These are phyloP conservation scores for Macrotis lagotis DNA, from an alignment of 2,113 vertebrate species.

Conservation along the genomic window DNA sequence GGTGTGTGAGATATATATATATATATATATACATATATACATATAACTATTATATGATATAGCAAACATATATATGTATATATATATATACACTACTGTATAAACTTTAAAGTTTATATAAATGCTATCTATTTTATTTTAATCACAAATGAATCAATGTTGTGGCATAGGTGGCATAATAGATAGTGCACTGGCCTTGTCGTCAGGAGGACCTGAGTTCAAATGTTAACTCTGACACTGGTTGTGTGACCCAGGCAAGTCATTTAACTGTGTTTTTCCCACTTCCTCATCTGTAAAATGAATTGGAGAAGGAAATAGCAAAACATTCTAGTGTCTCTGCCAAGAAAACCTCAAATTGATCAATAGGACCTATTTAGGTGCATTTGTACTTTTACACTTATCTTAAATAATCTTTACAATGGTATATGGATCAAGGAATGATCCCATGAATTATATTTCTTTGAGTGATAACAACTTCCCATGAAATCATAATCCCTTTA, in stretches of 20 bases:
- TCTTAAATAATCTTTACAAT: not conserved
- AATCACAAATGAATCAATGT: not conserved
- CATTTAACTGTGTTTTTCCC: not conserved
- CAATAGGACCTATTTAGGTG: not conserved
- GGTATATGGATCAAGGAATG: not conserved
- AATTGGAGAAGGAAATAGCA: no score
- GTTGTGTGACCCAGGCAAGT: not conserved
- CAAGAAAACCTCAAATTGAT: not conserved
- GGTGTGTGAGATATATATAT: no score
- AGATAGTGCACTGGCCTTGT: not conserved
- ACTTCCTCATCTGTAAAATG: not conserved
- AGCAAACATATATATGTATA: not conserved
- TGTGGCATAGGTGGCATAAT: no score
- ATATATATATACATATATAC: not conserved
- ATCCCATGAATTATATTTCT: not conserved
- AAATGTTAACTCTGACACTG: slow-evolving; percentile 2
- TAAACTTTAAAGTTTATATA: no score
- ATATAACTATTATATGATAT: not conserved
- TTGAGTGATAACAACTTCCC: not conserved
- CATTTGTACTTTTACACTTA: not conserved
- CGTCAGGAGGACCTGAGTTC: not conserved
- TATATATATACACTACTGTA: no score
- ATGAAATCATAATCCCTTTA: not conserved
- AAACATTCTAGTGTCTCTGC: no score
- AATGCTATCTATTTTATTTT: not conserved